Evolutionary conservation across 2,797 vertebrate genomes (phyloP), one percentile per base, ranked within the genome.

Genomic region (Oophaga sylvatica): DNA sequence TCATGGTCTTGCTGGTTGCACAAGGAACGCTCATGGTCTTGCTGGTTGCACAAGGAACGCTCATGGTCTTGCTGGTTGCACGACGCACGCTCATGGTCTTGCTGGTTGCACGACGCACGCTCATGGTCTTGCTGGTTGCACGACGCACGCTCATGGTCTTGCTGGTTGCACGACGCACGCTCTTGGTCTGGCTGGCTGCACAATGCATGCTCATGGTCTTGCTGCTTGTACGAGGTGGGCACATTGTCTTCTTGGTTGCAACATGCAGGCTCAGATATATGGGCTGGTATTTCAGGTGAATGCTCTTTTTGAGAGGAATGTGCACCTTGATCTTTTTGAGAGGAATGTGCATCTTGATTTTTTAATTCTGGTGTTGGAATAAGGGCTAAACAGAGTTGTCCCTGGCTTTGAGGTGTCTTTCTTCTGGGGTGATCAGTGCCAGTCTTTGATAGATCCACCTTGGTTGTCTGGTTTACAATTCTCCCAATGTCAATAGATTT

Each of bases 401-500:
- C 5, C 48, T 22, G 56, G 19, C 19, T 16, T 2, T 67, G 41
- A 0, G 63, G 65, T 2, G 75, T 71, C 6, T 35, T 73, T 17
- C 57, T 9, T 59, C 11, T 10, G 60, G 13, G 26, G 17, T 13
- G 31, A 19, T 2, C 78, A 6, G 48, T 19, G 17, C 20, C 48
- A 45, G 41, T 45, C 17, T 63, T 45, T 2, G 57, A 3, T n/a
- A n/a, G 9, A 2, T 77, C 84, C 13, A 71, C 59, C 35, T 81
- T 22, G 10, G n/a, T 90, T 81, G 93, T 88, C 75, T 93, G 90
- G 80, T 91, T 94, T 87, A 97, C 90, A 65, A 97, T 87, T 29
- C 97, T 95, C 75, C 95, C 94, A 85, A 98, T 96, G n/a, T 97
- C 92, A 20, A 96, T 84, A 10, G 97, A 98, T 90, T 97, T 97